phyloP scores from a whole-genome alignment of 2,797 vertebrate species.

The Sebastolobus altivelis region DNA sequence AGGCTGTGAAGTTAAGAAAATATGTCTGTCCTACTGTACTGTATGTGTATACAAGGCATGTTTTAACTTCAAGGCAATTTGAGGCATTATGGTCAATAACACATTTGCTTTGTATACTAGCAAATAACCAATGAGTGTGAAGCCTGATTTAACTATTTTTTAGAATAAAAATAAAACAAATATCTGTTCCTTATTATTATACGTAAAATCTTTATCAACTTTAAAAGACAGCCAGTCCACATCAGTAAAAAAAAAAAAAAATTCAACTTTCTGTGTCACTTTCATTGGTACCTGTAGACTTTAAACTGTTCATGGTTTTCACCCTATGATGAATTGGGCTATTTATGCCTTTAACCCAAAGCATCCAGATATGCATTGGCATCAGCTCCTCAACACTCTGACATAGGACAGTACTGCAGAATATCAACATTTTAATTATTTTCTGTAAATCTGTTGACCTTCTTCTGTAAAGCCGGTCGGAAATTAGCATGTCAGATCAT shows the following conservation, averaged over 20 bases:
- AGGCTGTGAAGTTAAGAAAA: not conserved
- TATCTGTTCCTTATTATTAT: no score
- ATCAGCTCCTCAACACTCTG: not conserved
- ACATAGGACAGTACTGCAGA: not conserved
- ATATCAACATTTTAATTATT: not conserved
- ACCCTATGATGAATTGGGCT: no score
- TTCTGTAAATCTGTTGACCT: not conserved
- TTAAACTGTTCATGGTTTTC: no score
- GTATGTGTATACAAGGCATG: not conserved
- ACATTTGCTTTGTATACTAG: not conserved
- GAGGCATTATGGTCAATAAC: not conserved
- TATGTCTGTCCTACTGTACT: no score
- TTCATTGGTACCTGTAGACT: no score
- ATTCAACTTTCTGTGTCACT: no score
- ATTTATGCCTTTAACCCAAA: not conserved
- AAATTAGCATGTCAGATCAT: no score
- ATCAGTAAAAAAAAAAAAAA: no score
- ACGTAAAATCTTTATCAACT: no score
- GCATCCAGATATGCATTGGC: not conserved
- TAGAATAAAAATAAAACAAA: no score
- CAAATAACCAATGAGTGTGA: not conserved
- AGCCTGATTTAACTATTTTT: not conserved
- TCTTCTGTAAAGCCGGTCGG: not conserved
- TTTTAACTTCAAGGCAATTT: not conserved
- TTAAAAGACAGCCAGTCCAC: no score